Conservation (phyloP, 2,888 invertebrate species). For the Hylaea fasciaria region DNA sequence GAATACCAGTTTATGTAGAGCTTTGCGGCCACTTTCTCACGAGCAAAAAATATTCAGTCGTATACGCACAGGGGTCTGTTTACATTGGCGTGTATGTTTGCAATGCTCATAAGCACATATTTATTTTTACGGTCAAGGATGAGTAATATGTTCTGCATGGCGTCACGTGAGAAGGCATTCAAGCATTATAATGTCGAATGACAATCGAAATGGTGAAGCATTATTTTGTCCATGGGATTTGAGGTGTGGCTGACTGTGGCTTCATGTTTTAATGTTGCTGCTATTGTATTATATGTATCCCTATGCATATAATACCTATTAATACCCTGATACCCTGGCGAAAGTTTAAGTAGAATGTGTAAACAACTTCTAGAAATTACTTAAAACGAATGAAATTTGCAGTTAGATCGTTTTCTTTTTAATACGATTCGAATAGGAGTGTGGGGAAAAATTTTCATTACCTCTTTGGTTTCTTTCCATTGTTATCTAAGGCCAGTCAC, state of each 20-base stretch:
- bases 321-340: too few species aligned
- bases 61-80: constrained; percentile 40
- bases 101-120: constrained; percentile 44
- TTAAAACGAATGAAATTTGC: too few species aligned
- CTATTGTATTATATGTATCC: constrained; percentile 22
- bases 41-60: constrained; percentile 30
- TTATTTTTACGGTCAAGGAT: constrained; percentile 74
- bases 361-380: too few species aligned
- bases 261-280: constrained; percentile 34
- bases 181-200: constrained; percentile 48
- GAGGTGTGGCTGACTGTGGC: constrained; percentile 45
- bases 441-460: too few species aligned
- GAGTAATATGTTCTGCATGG: constrained; percentile 47
- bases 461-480: too few species aligned
- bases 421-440: too few species aligned
- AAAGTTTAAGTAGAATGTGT: too few species aligned
- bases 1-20: constrained; percentile 42
- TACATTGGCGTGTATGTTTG: constrained; percentile 40
- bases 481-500: too few species aligned
- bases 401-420: too few species aligned
- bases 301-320: too few species aligned
- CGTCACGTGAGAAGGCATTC: constrained; percentile 59
- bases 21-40: constrained; percentile 30
- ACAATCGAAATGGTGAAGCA: constrained; percentile 48
- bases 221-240: constrained; percentile 50